Conservation (phyloP, 30 jellyfish, hydroid and myxozoan species). For the Aurelia sp. region DNA sequence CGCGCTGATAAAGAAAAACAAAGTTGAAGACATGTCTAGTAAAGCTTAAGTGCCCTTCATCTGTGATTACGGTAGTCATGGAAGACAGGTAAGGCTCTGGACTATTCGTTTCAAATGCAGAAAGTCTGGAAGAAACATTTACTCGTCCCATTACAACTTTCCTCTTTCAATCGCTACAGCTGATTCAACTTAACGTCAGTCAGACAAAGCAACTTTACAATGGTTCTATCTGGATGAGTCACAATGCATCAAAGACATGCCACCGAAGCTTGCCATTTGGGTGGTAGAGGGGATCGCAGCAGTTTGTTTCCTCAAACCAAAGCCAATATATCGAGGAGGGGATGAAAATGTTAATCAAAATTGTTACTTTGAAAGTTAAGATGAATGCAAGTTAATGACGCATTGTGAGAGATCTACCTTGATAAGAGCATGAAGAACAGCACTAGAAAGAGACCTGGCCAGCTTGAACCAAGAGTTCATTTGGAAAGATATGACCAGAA, state of each 20-base stretch:
- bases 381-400: constrained; percentile 39
- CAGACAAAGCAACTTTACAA: constrained; percentile 58
- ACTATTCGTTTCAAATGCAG: constrained; percentile 43
- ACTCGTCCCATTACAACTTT: constrained; percentile 48
- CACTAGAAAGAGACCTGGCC: constrained; percentile 49
- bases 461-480: constrained; percentile 62
- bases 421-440: constrained; percentile 31
- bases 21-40: constrained; percentile 43
- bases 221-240: constrained; percentile 51
- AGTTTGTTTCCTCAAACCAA: constrained; percentile 39
- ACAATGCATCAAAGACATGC: no score
- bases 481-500: constrained; percentile 63
- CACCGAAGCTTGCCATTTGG: no score
- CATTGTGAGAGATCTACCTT: constrained; percentile 38
- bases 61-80: constrained; percentile 27
- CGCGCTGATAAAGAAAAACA: constrained; percentile 52
- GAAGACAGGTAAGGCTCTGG: constrained; percentile 47
- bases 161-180: constrained; percentile 48
- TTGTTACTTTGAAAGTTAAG: constrained; percentile 25
- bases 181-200: constrained; percentile 40
- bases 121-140: constrained; percentile 39
- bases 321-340: no score
- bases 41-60: constrained; percentile 30
- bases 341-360: no score
- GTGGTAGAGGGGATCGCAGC: constrained; percentile 55